These are phyloP conservation scores for Brachyhypopomus gauderio DNA, from an alignment of 2,113 vertebrate species.

Conservation along the genomic window DNA sequence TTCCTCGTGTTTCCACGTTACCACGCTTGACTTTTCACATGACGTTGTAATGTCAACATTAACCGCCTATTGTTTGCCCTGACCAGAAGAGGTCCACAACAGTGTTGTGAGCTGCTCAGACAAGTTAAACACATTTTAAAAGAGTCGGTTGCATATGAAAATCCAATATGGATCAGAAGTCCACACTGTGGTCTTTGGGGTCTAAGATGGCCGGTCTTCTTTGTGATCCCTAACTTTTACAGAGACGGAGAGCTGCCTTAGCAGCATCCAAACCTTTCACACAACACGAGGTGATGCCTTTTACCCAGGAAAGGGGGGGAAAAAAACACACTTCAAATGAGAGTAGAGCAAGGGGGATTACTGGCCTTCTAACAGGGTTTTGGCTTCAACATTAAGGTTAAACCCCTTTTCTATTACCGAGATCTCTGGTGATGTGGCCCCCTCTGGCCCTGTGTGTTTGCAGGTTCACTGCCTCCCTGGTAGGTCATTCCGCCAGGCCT, in stretches of 20 bases:
- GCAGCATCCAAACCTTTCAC: conserved; percentile 33
- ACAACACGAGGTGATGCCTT: conserved; percentile 40
- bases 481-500: conserved; percentile 74
- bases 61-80: background rate
- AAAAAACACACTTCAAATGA: conserved; percentile 69
- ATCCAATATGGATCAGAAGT: conserved; percentile 21
- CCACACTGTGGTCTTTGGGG: conserved; percentile 1
- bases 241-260: background rate
- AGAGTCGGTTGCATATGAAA: conserved; percentile 12
- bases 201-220: background rate
- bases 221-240: conserved; percentile 2
- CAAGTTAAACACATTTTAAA: background rate
- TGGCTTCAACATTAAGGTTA: conserved; percentile 81
- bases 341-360: conserved; percentile 73
- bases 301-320: conserved; percentile 41
- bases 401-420: conserved; percentile 80
- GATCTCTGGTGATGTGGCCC: conserved; percentile 74
- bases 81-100: background rate
- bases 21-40: conserved; percentile 26
- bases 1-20: background rate
- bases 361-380: conserved; percentile 78
- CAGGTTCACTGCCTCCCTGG: conserved; percentile 75
- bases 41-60: conserved; percentile 16
- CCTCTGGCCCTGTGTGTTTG: conserved; percentile 74
- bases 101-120: background rate